Evolutionary conservation across 2,113 vertebrate species (phyloP), one percentile per base, ranked within the genome.

Genomic region (Ceuthmochares aereus): DNA sequence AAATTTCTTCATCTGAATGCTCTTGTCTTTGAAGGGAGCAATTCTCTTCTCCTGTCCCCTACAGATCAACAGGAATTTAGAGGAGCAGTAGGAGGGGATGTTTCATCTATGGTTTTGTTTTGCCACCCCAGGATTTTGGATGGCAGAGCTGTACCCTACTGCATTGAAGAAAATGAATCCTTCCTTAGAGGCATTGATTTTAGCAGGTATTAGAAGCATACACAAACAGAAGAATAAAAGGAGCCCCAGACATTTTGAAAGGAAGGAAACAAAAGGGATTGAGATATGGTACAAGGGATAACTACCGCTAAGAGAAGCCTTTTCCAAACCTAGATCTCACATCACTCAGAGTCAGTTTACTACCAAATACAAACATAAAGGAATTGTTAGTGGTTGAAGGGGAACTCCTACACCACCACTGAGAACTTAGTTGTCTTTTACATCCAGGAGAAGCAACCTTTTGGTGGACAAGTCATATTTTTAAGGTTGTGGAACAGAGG

Each of bases 1-100:
- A 86, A 89, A 89, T 86, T 81, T 87, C 88, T 93, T 90, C 85
- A 87, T 84, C 83, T 89, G 72, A 74, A 93, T 58, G 59, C 49
- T 87, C 80, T 77, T 55, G 18, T 13, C 49, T 94, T 95, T 36
- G 80, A 96, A 89, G 64, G 72, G 9, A 95, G 32, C 54, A 90
- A 82, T 93, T 70, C 86, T 80, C 70, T 54, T 56, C 76, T 76
- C 66, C 66, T 8, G 12, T 43, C 36, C 80, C 77, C 80, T 75
- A 69, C 80, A 94, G 88, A 94, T 43, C 80, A 82, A 72, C 56
- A 58, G 80, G 73, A 83, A 93, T 90, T 92, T 72, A 73, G 66
- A 84, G 32, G 22, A 92, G 67, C 49, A 43, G 76, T 30, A 79
- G 86, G 58, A 89, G 58, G 89, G 69, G 80, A 54, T 79, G 47